Percentiles rank a stretch among this genome's conserved stretches.
These are phyloP conservation scores for Spodoptera littoralis DNA, from an alignment of 2,888 invertebrate species.

Conservation along the genomic window DNA sequence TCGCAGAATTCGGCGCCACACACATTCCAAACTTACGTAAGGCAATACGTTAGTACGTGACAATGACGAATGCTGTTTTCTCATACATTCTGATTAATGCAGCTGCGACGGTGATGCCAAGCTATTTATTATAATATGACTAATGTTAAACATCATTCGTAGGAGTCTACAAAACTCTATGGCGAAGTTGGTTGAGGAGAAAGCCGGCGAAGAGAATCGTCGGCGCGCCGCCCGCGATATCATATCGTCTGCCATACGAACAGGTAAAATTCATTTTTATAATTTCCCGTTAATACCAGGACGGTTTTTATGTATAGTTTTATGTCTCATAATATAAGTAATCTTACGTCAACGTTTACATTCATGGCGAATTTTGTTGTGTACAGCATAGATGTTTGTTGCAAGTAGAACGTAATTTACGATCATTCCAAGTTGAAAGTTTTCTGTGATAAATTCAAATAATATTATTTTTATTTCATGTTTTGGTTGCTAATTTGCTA, in stretches of 20 bases:
- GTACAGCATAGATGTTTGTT: too few species aligned
- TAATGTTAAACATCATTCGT: constrained; percentile 39
- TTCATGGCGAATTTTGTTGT: too few species aligned
- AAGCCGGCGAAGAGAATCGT: constrained; percentile 83
- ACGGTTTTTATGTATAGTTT: neutral
- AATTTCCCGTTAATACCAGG: neutral
- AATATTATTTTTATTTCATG: too few species aligned
- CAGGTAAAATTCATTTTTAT: constrained; percentile 65
- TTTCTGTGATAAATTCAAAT: too few species aligned
- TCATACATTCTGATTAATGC: constrained; percentile 48
- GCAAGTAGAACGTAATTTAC: too few species aligned
- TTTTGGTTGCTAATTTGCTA: too few species aligned
- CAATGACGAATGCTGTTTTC: constrained; percentile 42
- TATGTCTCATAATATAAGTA: neutral
- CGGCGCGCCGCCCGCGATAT: constrained; percentile 92
- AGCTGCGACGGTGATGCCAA: constrained; percentile 46
- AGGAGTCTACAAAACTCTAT: constrained; percentile 91
- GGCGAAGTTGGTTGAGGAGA: constrained; percentile 88
- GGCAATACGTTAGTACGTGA: constrained; percentile 29
- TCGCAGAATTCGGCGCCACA: constrained; percentile 1
- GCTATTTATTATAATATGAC: constrained; percentile 51
- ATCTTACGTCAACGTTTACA: too few species aligned
- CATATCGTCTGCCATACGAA: constrained; percentile 91
- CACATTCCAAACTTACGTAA: constrained; percentile 27
- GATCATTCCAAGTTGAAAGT: too few species aligned